These are phyloP conservation scores for Zaprionus nigranus DNA, from an alignment of 1,140 invertebrate species.

Conservation along the genomic window DNA sequence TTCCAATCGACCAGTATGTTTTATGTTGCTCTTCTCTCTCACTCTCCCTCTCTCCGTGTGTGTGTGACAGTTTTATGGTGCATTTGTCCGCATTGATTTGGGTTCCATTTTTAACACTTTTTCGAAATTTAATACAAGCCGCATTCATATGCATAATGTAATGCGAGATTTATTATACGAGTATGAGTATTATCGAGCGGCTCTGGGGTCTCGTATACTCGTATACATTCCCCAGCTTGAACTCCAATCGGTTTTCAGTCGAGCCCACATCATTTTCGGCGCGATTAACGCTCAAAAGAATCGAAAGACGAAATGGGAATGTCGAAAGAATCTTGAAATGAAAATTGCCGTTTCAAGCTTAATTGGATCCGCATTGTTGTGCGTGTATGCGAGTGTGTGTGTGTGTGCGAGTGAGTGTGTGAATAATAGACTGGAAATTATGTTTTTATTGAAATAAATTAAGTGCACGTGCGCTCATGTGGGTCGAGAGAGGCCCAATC, in stretches of 20 bases:
- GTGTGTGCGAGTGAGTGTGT: constrained; percentile 50
- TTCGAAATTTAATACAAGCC: constrained; percentile 75
- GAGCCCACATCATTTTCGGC: constrained; percentile 76
- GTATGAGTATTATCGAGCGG: constrained; percentile 53
- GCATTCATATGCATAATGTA: constrained; percentile 74
- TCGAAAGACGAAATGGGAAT: constrained; percentile 23
- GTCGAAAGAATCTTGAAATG: constrained; percentile 25
- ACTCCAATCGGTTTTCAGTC: background rate
- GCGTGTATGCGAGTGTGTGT: constrained; percentile 16
- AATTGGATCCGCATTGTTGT: constrained; percentile 65
- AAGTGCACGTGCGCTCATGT: constrained; percentile 77
- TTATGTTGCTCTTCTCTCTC: constrained; percentile 50
- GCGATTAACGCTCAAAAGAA: constrained; percentile 69
- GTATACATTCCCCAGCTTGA: constrained; percentile 1
- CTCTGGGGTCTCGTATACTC: background rate
- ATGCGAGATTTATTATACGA: constrained; percentile 78
- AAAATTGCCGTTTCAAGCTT: constrained; percentile 52
- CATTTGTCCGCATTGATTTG: constrained; percentile 65
- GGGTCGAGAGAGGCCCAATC: constrained; percentile 41
- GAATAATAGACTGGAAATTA: constrained; percentile 79
- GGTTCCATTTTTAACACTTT: constrained; percentile 72
- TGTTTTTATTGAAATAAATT: constrained; percentile 82
- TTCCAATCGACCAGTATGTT: constrained; percentile 61
- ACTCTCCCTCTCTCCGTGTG: background rate
- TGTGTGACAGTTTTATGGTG: constrained; percentile 74